A percentile compares a stretch with the other conserved stretches of the same genome.
These are phyloP conservation scores for Phylloscopus collybita DNA, from an alignment of 2,797 vertebrate genomes.

Conservation along the genomic window DNA sequence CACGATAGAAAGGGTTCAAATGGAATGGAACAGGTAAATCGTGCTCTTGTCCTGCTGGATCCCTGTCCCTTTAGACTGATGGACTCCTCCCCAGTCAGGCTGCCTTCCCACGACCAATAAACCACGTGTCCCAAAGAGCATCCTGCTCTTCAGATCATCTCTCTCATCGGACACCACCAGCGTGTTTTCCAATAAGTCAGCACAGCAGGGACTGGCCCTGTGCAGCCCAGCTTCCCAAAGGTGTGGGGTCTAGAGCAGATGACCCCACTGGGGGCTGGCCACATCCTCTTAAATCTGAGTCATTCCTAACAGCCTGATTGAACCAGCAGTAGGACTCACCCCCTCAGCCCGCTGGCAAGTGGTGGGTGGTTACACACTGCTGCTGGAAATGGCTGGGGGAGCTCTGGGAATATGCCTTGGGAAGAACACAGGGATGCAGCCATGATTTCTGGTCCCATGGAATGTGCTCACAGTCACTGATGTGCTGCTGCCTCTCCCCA, in stretches of 20 bases:
- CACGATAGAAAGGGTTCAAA: too few relatives aligned
- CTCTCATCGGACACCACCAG: too few relatives aligned
- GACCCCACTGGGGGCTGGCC: not conserved
- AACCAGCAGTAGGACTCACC: fast-evolving
- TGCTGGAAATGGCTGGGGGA: not conserved
- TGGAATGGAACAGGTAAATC: too few relatives aligned
- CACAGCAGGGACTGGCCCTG: fast-evolving
- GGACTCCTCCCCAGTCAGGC: too few relatives aligned
- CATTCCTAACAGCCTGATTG: not conserved
- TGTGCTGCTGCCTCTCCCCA: slow-evolving; percentile 45
- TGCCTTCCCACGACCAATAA: too few relatives aligned
- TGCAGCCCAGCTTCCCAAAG: not conserved
- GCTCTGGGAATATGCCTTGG: not conserved
- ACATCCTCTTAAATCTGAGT: not conserved
- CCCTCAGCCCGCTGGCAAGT: not conserved
- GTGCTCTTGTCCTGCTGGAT: too few relatives aligned
- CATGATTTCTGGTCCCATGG: fast-evolving
- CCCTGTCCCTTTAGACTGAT: too few relatives aligned
- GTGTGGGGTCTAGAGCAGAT: not conserved
- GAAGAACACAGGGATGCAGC: not conserved
- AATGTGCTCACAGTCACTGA: not conserved
- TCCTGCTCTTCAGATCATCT: too few relatives aligned
- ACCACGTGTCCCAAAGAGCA: too few relatives aligned
- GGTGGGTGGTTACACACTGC: not conserved
- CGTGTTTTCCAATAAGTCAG: not conserved